Percentiles rank a stretch among this genome's conserved stretches.
Evolutionary conservation across 2,888 invertebrate species (phyloP).

Genomic region (Cephus rjabovi): DNA sequence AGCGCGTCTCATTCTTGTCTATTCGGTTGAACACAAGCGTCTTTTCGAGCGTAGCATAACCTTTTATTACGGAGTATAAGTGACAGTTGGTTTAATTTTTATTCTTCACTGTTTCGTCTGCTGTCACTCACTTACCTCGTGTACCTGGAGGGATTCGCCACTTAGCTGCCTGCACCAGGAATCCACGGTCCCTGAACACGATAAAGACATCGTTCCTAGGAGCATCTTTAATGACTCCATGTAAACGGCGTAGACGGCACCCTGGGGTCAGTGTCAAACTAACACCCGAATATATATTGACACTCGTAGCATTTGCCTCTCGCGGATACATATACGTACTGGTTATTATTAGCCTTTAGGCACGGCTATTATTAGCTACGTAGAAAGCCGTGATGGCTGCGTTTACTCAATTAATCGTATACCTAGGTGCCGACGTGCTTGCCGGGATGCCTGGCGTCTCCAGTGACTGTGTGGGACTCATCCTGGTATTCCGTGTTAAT

Average conservation of each 20-base stretch:
- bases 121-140: background rate
- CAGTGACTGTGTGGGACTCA: background rate
- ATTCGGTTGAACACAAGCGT: background rate
- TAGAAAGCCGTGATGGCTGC: background rate
- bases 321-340: background rate
- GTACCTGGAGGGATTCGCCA: background rate
- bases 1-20: background rate
- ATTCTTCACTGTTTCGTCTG: background rate
- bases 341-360: background rate
- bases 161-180: background rate
- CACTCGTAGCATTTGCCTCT: background rate
- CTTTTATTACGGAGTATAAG: background rate
- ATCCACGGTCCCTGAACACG: background rate
- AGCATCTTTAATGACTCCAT: background rate
- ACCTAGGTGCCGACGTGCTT: background rate
- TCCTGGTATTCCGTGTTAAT: background rate
- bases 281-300: constrained; percentile 2
- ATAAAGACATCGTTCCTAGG: background rate
- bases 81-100: background rate
- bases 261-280: background rate
- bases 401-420: background rate
- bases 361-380: constrained; percentile 2
- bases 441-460: background rate
- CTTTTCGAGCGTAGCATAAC: background rate
- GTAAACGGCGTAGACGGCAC: background rate